A percentile compares a stretch with the other conserved stretches of the same genome.
Conservation (phyloP, 2,797 vertebrate species). For the Danio kyathit region DNA sequence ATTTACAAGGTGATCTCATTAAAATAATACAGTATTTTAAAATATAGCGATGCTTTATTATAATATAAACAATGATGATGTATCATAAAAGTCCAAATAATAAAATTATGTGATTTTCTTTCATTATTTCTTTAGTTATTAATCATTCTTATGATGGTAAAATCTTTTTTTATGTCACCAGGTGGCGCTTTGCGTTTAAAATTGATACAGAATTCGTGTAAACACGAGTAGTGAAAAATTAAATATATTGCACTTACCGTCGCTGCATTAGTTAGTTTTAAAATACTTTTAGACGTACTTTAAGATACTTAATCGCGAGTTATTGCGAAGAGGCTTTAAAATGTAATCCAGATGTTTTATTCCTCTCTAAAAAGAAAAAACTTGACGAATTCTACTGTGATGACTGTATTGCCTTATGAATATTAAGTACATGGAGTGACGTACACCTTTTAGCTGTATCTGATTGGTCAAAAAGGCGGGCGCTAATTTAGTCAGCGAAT, state of each 20-base stretch:
- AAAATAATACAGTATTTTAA: background rate
- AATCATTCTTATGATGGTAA: background rate
- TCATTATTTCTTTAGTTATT: background rate
- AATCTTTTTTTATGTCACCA: background rate
- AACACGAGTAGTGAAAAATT: background rate
- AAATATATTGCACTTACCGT: background rate
- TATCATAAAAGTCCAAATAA: background rate
- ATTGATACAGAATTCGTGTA: background rate
- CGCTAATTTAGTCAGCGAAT: background rate
- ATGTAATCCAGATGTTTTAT: background rate
- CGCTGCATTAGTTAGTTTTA: background rate
- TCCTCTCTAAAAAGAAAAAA: background rate
- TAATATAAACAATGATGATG: background rate
- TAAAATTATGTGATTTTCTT: background rate
- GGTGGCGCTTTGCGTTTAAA: background rate
- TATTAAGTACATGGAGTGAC: constrained; percentile 4
- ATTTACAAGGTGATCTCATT: background rate
- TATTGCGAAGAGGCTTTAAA: background rate
- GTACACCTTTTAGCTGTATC: background rate
- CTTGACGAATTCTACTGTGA: background rate
- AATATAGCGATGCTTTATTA: background rate
- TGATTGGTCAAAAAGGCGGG: background rate
- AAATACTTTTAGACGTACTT: background rate
- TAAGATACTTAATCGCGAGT: background rate
- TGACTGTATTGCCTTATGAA: background rate